A percentile compares a stretch with the other conserved stretches of the same genome.
Conservation (phyloP, 2,113 vertebrate species). For the Octodon degus region DNA sequence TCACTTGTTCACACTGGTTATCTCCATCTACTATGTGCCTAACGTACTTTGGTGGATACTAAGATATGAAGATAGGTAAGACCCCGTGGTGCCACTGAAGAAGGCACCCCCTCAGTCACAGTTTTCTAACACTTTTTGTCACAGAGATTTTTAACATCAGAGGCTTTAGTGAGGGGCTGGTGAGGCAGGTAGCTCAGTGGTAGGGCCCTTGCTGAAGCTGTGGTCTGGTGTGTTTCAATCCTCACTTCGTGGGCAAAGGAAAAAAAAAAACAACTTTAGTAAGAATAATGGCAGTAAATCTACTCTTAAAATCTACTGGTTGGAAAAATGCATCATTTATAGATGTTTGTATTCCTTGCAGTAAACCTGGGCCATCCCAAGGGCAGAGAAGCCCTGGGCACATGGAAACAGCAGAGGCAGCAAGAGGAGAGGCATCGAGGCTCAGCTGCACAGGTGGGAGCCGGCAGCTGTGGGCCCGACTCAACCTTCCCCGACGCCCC, state of each 20-base stretch:
- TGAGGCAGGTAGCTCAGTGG: neutral
- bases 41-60: neutral
- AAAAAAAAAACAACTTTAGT: neutral
- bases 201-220: neutral
- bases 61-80: neutral
- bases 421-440: neutral
- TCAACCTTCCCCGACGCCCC: neutral
- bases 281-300: neutral
- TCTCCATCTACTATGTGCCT: neutral
- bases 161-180: neutral
- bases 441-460: neutral
- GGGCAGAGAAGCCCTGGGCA: neutral
- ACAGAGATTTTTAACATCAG: neutral
- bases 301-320: neutral
- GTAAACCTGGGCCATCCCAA: neutral
- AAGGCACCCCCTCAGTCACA: neutral
- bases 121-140: neutral
- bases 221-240: neutral
- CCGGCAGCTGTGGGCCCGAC: neutral
- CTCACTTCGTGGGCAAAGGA: neutral
- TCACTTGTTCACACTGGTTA: neutral
- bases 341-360: neutral
- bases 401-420: neutral
- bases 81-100: neutral
- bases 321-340: neutral